phyloP scores from a whole-genome alignment of 2,797 vertebrate genomes.

The Micropoecilia bifurca region DNA sequence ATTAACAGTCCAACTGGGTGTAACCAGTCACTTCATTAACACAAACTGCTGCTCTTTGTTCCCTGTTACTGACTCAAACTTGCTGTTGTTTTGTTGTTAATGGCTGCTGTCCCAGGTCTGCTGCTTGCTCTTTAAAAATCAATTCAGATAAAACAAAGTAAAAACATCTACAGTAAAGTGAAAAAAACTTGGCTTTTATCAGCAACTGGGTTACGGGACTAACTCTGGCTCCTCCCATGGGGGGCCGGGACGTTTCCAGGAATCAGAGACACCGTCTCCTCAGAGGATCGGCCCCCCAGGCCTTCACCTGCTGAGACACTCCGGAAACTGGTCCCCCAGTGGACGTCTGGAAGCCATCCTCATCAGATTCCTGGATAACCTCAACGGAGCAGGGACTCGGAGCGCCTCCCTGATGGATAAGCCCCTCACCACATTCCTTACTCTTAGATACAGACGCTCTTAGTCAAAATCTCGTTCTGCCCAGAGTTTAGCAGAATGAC shows the following conservation, averaged over 20 bases:
- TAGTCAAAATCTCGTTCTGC: background rate
- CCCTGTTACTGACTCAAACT: background rate
- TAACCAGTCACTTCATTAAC: background rate
- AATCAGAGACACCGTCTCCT: background rate
- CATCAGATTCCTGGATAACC: constrained; percentile 12
- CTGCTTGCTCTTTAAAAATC: background rate
- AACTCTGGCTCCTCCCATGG: background rate
- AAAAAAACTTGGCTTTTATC: background rate
- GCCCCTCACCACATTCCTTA: constrained; percentile 1
- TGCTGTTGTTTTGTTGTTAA: background rate
- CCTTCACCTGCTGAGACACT: constrained; percentile 1
- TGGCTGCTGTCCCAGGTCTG: background rate
- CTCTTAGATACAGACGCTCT: background rate
- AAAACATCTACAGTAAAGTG: background rate
- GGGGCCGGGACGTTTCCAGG: background rate
- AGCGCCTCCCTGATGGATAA: background rate
- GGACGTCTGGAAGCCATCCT: background rate
- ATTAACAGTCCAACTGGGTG: background rate
- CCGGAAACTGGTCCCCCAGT: background rate
- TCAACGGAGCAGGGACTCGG: background rate
- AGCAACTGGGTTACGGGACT: background rate
- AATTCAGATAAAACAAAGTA: background rate
- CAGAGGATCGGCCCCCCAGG: background rate
- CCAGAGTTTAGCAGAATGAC: background rate
- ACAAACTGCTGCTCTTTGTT: background rate